Evolutionary conservation across 2,888 invertebrate genomes (phyloP), one percentile per base, ranked within the genome.

Genomic region (Acanthosepion lycidas): DNA sequence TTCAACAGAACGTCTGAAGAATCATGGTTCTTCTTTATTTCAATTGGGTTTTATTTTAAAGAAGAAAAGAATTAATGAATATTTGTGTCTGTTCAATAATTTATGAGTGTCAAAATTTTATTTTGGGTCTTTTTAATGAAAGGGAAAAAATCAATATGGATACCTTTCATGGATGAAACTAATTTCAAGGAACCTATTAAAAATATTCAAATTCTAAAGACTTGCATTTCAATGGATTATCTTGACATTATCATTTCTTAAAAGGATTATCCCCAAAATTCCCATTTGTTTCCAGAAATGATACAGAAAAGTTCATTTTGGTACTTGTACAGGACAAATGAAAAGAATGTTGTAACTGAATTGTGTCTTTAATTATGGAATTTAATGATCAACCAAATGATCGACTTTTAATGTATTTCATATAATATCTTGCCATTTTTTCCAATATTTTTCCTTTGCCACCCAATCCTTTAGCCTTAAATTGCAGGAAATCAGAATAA

Each of bases 141-240:
- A n/a, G 15, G n/a, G 33, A 78, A 78, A 78, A 78, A 78, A 78
- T 78, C 78, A 78, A 78, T 78, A 78, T 12, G 78, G 15, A 78
- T n/a, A 78, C n/a, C 78, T n/a, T 78, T 78, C 78, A 78, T 78
- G 78, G 33, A 78, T 78, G 78, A 5, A 78, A 78, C 12, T 78
- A 78, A 78, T 78, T 78, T 78, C 78, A 78, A 78, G n/a, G 78
- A 78, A 78, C n/a, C n/a, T 78, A n/a, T 78, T 78, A 78, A n/a
- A 78, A 78, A 78, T n/a, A n/a, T n/a, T 78, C 15, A n/a, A n/a
- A 33, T 78, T 78, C 78, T 78, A 78, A 78, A 78, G 15, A 78
- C n/a, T 12, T 78, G n/a, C 78, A 78, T 78, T 78, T n/a, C n/a
- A 78, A 78, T 78, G 78, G 78, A 78, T 78, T 78, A 78, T 78